Conservation (phyloP, 1,140 invertebrate genomes). For the Drosophila nebulosa region DNA sequence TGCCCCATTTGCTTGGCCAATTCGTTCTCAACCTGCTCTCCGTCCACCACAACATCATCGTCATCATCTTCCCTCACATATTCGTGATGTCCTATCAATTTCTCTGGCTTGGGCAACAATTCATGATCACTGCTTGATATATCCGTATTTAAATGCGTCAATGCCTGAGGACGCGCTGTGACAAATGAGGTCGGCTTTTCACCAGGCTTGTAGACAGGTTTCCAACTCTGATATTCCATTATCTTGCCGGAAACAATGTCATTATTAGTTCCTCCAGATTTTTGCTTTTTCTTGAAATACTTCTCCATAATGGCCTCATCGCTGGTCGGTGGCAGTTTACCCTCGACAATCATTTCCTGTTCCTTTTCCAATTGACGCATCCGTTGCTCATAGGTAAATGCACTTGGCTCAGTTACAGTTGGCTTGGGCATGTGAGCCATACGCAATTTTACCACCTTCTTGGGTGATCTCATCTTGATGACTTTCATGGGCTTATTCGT, state of each 20-base stretch:
- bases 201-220: constrained; percentile 54
- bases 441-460: constrained; percentile 65
- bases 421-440: constrained; percentile 41
- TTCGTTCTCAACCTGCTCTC: constrained; percentile 49
- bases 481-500: constrained; percentile 72
- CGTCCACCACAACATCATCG: constrained; percentile 30
- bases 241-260: constrained; percentile 63
- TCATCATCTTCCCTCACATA: constrained; percentile 31
- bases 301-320: constrained; percentile 62
- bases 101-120: constrained; percentile 65
- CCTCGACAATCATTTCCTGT: constrained; percentile 72
- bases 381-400: constrained; percentile 43
- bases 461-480: constrained; percentile 63
- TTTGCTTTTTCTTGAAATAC: constrained; percentile 52
- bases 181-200: constrained; percentile 50
- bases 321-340: constrained; percentile 48
- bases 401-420: constrained; percentile 32
- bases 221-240: constrained; percentile 70
- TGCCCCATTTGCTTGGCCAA: constrained; percentile 39
- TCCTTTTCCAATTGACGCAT: constrained; percentile 69
- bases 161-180: constrained; percentile 43
- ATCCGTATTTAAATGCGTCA: constrained; percentile 63
- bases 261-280: constrained; percentile 24
- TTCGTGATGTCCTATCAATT: constrained; percentile 49
- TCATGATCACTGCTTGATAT: constrained; percentile 50